Base-by-base conservation (phyloP, 2,888 invertebrate species). In the Nephrotoma guestfalica region DNA sequence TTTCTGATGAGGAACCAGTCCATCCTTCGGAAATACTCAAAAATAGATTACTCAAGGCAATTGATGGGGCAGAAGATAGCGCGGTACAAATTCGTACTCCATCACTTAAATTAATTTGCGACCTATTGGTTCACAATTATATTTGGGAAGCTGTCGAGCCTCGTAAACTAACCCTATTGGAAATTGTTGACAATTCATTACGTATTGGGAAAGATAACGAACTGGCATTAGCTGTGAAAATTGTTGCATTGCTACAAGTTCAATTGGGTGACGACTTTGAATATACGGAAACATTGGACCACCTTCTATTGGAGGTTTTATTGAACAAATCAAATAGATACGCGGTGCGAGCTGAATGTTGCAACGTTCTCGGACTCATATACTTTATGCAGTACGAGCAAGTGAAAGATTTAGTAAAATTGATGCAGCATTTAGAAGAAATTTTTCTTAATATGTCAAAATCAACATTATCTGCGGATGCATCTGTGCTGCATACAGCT, bases 1-100 rank as follows among this genome's bases (percentile, higher is more conserved):
- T 95, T 87, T 89, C 92, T n/a, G 91, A 92, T 4, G 93, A 93
- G 90, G 30, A 30, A 30, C 30, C 30, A 3, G 30, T 30, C 30
- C 93, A 93, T 86, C 89, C 90, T 71, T 93, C 93, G 88, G 94
- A 94, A 89, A 93, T 93, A 88, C 95, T 96, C 88, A 98, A 98
- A 91, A 97, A 98, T 89, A 97, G 97, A 90, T 93, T 99, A 42
- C 93, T 94, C 42, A 97, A 97, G 90, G 94, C 96, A 0, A 94
- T 99, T 86, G 99, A 99, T 90, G 96, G 96, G 40, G 93, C 97
- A 71, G 94, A 95, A 13, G 96, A 98, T 88, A 97, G 98, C 89
- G 96, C 97, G 88, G 95, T 96, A 7, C 96, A 97, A 88, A 96
- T 96, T 7, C 94, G 98, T 86, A 94, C 94, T 0, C 92, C 93